Evolutionary conservation across 1,140 invertebrate genomes (phyloP).

Genomic region (Caenorhabditis remanei): DNA sequence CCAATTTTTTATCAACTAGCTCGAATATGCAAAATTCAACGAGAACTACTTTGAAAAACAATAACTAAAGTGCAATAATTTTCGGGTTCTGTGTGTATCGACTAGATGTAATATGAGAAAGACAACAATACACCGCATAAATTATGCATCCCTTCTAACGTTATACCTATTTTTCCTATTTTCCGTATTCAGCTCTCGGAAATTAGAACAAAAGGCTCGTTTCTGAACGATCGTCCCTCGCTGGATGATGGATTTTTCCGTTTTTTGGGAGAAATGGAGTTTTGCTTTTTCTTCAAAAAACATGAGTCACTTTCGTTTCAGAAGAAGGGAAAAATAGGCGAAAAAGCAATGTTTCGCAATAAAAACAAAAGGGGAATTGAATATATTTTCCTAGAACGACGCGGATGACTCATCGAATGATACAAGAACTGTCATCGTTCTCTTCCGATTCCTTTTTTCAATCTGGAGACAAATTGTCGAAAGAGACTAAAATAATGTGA

Average conservation of each 20-base stretch:
- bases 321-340: not conserved
- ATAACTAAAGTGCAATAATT: too few relatives aligned
- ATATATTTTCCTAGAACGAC: not conserved
- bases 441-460: not conserved
- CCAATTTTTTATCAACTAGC: too few relatives aligned
- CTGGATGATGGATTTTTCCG: too few relatives aligned
- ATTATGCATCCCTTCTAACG: not conserved
- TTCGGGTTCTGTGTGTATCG: too few relatives aligned
- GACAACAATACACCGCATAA: not conserved
- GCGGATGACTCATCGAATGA: not conserved
- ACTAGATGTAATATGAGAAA: too few relatives aligned
- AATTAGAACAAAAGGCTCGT: too few relatives aligned
- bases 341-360: conserved; percentile 45
- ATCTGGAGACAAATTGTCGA: not conserved
- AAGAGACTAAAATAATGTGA: not conserved
- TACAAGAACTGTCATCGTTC: not conserved
- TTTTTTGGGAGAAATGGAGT: too few relatives aligned
- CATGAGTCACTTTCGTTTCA: not conserved
- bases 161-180: too few relatives aligned
- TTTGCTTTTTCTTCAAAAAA: not conserved
- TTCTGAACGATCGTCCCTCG: too few relatives aligned
- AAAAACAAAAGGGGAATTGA: conserved; percentile 3
- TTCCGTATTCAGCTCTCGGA: too few relatives aligned
- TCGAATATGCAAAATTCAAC: too few relatives aligned
- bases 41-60: too few relatives aligned